Base-by-base conservation (phyloP, 53 echinoderm and acorn worm species). In the Paracentrotus lividus region DNA sequence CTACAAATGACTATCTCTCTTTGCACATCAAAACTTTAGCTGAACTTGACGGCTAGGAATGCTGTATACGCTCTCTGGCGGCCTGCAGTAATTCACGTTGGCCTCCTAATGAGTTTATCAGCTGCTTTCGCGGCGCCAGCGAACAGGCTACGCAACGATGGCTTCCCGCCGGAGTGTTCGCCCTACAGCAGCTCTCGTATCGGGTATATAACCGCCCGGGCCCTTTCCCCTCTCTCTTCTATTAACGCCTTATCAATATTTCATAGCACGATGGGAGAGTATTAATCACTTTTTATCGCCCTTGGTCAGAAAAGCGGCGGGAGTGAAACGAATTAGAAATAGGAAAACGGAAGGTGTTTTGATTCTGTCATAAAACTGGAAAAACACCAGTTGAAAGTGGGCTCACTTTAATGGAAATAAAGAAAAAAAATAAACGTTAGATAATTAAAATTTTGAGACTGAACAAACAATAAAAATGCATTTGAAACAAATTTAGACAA, bases 251-350 rank as follows among this genome's bases (percentile, higher is more conserved):
- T 51, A 67, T 90, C 68, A 69, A 68, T 68, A 57, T 88, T 88
- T 88, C 57, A 88, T 88, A 88, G 85, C 88, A 34, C 88, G 54
- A 49, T 88, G 38, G 88, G 33, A 56, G 88, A 20, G 38, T 88
- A 88, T 88, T 88, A 88, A 88, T 88, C 88, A 88, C 88, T 88
- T 57, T 88, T 88, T 88, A 88, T 88, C 88, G 88, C 88, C 88
- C 12, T 88, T 88, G 88, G 88, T 88, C 88, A 88, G 23, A 88
- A 36, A 53, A 49, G 88, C 57, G 51, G 55, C 57, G 85, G 51
- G 52, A 85, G 85, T 85, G 40, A 72, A 72, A 72, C 4, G 32
- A 20, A 38, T 72, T 40, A 72, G 32, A 57, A 55, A 24, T 57
- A 57, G 55, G 38, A 0, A 87, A 34, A 51, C 49, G 85, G 2